Conservation (phyloP, 2,888 invertebrate genomes). For the Beris morrisii region DNA sequence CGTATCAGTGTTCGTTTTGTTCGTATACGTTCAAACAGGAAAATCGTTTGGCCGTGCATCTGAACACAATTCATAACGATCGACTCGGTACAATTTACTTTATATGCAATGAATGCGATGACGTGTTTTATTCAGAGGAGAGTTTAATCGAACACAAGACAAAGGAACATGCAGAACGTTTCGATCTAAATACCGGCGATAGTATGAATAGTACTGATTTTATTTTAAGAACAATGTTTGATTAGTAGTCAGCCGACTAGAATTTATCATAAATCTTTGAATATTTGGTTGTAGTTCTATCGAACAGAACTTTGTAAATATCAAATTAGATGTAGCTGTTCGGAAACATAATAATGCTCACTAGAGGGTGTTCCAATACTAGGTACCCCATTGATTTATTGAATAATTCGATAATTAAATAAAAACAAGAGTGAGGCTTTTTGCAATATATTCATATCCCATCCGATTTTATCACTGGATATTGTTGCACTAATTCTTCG, state of each 20-base stretch:
- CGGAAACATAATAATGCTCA: no score
- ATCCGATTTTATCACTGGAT: no score
- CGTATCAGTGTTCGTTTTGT: conserved; percentile 21
- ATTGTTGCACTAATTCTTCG: no score
- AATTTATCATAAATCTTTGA: background rate
- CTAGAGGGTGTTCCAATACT: no score
- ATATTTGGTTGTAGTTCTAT: no score
- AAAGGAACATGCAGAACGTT: background rate
- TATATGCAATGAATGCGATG: conserved; percentile 16
- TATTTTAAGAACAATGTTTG: conserved; percentile 24
- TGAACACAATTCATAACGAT: conserved; percentile 7
- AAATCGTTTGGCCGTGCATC: conserved; percentile 4
- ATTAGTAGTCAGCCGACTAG: background rate
- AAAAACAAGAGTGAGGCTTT: no score
- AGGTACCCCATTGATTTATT: no score
- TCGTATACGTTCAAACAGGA: conserved; percentile 24
- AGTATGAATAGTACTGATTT: conserved; percentile 10
- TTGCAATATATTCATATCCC: no score
- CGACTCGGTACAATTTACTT: conserved; percentile 10
- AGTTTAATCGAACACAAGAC: conserved; percentile 11
- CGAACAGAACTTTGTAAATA: no score
- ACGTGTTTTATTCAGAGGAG: background rate
- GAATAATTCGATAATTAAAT: no score
- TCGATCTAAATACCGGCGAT: background rate
- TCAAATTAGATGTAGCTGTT: no score